Conservation (phyloP, 2,888 invertebrate species). For the Sicus ferrugineus region DNA sequence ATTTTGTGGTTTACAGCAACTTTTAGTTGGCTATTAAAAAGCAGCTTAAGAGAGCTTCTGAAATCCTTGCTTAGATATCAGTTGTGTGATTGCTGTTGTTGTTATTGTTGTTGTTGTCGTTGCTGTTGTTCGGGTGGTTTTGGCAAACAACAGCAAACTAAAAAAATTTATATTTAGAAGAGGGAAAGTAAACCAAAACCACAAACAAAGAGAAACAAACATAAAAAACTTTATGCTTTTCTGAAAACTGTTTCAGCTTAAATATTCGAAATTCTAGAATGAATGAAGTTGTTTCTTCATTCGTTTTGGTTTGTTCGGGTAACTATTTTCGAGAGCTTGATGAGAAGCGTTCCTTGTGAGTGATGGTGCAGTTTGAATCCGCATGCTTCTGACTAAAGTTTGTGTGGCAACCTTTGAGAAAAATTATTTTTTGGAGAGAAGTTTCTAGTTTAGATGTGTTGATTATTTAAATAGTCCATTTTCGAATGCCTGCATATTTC, state of each 20-base stretch:
- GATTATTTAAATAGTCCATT: too few species aligned
- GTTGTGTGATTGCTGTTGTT: neutral
- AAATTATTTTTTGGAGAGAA: too few species aligned
- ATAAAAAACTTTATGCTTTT: neutral
- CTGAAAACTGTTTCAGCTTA: too few species aligned
- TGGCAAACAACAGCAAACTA: neutral
- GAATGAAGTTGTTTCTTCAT: neutral
- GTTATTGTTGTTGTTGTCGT: neutral
- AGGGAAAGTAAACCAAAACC: neutral
- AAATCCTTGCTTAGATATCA: neutral
- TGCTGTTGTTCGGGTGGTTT: neutral
- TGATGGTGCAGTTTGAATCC: too few species aligned
- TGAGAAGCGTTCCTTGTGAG: too few species aligned
- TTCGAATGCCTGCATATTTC: too few species aligned
- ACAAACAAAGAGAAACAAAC: neutral
- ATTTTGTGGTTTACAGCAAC: neutral
- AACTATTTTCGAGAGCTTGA: too few species aligned
- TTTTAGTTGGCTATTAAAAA: constrained; percentile 8
- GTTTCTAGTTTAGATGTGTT: too few species aligned
- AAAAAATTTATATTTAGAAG: neutral
- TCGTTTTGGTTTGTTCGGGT: too few species aligned
- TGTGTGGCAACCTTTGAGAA: too few species aligned
- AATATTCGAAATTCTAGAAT: too few species aligned
- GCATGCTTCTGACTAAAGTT: too few species aligned
- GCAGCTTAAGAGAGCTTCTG: neutral